A percentile compares a stretch with the other conserved stretches of the same genome.
phyloP scores from a whole-genome alignment of 2,113 vertebrate species.

The Aspiorhynchus laticeps region DNA sequence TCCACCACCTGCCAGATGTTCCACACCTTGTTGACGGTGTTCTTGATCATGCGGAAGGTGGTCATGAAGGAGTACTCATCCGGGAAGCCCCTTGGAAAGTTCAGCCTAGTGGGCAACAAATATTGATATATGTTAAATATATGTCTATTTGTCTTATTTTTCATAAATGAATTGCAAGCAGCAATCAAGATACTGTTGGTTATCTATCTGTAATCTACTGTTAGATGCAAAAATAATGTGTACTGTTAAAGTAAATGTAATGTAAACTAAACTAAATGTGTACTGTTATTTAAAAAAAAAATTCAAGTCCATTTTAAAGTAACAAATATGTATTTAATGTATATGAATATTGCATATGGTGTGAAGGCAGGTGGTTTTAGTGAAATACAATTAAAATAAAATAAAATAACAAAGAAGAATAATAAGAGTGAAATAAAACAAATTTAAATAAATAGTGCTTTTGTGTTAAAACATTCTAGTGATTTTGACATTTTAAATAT shows the following conservation, averaged over 20 bases:
- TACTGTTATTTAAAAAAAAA: too few species aligned
- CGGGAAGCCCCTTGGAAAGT: constrained; percentile 80
- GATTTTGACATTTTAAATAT: not conserved
- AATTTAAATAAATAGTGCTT: not conserved
- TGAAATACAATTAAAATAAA: not conserved
- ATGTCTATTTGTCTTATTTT: not conserved
- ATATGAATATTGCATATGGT: not conserved
- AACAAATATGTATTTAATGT: not conserved
- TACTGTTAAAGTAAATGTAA: not conserved
- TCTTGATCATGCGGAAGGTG: constrained; percentile 84
- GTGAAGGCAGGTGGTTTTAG: not conserved
- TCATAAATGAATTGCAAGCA: not conserved
- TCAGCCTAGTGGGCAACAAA: constrained; percentile 66
- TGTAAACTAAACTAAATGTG: too few species aligned
- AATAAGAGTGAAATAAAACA: too few species aligned
- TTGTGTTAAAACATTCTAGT: not conserved
- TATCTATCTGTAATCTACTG: too few species aligned
- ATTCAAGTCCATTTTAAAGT: not conserved
- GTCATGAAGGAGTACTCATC: constrained; percentile 82
- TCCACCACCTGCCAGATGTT: constrained; percentile 82
- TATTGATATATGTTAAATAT: not conserved
- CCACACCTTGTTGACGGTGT: constrained; percentile 80
- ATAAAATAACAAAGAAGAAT: too few species aligned
- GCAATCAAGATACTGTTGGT: not conserved
- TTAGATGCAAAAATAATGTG: not conserved